phyloP scores from a whole-genome alignment of 2,888 invertebrate species.

The Harpalus rufipes region DNA sequence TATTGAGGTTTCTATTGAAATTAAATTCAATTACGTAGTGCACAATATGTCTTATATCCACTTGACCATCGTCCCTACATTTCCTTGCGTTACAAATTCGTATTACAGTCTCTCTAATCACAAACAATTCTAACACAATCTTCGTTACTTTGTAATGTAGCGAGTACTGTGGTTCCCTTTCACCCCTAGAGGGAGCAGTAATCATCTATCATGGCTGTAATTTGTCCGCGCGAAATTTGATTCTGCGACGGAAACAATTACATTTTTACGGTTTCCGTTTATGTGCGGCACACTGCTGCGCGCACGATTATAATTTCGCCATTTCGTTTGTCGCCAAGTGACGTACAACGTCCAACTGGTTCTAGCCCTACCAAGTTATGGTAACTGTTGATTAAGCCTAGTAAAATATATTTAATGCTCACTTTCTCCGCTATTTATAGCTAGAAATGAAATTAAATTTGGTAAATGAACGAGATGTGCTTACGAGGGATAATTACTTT shows the following conservation, averaged over 20 bases:
- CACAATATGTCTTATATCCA: background rate
- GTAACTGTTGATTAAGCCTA: slow-evolving; percentile 62
- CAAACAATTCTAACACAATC: background rate
- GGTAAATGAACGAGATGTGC: slow-evolving; percentile 32
- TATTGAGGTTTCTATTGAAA: background rate
- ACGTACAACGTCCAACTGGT: slow-evolving; percentile 13
- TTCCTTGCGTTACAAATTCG: background rate
- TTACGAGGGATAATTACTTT: background rate
- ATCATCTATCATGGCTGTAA: slow-evolving; percentile 52
- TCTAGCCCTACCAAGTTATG: slow-evolving; percentile 21
- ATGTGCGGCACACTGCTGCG: slow-evolving; percentile 39
- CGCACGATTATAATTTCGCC: slow-evolving; percentile 52
- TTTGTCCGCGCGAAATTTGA: slow-evolving; percentile 58
- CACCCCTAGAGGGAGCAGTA: background rate
- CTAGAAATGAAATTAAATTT: slow-evolving; percentile 53
- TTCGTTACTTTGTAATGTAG: background rate
- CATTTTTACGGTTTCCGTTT: slow-evolving; percentile 61
- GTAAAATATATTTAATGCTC: slow-evolving; percentile 49
- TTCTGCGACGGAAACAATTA: slow-evolving; percentile 57
- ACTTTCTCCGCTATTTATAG: slow-evolving; percentile 45
- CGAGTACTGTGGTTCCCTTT: background rate
- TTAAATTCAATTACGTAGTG: background rate
- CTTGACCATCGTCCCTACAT: background rate
- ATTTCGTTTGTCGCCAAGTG: slow-evolving; percentile 13
- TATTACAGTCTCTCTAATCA: background rate